Percentiles rank a stretch among this genome's conserved stretches.
Evolutionary conservation across 2,797 vertebrate genomes (phyloP).

Genomic region (Fundulus diaphanus): DNA sequence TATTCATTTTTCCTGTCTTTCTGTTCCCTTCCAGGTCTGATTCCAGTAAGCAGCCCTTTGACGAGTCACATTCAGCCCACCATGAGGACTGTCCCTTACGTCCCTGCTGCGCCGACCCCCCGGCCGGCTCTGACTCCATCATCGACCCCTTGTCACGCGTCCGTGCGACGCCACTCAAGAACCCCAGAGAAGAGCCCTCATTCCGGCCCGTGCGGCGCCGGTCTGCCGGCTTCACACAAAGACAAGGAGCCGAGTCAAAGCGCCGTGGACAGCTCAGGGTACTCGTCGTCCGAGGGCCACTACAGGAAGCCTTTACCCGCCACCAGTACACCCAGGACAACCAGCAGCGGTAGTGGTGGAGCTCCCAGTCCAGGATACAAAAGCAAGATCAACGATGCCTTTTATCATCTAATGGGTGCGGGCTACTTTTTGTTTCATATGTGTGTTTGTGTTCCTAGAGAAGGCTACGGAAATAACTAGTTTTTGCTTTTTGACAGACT

Average conservation of each 20-base stretch:
- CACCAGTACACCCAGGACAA: background rate
- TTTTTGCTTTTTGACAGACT: constrained; percentile 32
- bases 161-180: background rate
- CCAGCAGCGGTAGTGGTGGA: background rate
- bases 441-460: background rate
- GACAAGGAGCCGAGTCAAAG: constrained; percentile 39
- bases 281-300: constrained; percentile 74
- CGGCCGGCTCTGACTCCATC: constrained; percentile 57
- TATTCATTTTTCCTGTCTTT: background rate
- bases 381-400: constrained; percentile 27
- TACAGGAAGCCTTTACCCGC: constrained; percentile 17
- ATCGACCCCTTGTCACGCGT: constrained; percentile 14
- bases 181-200: constrained; percentile 27
- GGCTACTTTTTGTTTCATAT: background rate
- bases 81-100: constrained; percentile 38
- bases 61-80: constrained; percentile 5
- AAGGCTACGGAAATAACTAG: constrained; percentile 6
- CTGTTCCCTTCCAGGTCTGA: constrained; percentile 27
- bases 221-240: constrained; percentile 9
- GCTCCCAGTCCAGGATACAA: constrained; percentile 13
- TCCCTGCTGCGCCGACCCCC: constrained; percentile 34
- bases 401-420: constrained; percentile 54
- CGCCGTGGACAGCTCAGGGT: constrained; percentile 73
- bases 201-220: constrained; percentile 12
- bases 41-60: constrained; percentile 8